Conservation (phyloP, 2,113 vertebrate species). For the Oryzias curvinotus region DNA sequence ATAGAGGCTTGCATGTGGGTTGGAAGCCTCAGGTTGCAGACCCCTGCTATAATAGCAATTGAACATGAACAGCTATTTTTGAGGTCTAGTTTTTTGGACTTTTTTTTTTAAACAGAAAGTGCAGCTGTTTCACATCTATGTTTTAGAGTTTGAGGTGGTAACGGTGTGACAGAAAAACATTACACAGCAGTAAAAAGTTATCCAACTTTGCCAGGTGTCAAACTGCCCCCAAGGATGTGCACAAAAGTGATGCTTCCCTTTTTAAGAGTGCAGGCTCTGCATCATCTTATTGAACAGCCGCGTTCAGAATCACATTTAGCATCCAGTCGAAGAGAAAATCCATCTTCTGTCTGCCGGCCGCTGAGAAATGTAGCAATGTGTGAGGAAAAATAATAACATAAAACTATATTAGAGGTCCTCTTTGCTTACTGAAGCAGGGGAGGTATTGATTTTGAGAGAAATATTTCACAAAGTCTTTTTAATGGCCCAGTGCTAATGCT, state of each 20-base stretch:
- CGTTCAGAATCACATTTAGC: conserved; percentile 72
- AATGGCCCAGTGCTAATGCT: conserved; percentile 58
- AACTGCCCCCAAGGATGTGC: conserved; percentile 32
- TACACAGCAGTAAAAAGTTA: conserved; percentile 16
- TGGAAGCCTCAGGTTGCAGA: too few relatives aligned
- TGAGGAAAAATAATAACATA: conserved; percentile 73
- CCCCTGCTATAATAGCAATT: too few relatives aligned
- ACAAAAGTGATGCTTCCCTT: conserved; percentile 34
- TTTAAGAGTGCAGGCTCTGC: conserved; percentile 46
- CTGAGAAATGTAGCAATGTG: conserved; percentile 71
- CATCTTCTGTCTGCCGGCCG: conserved; percentile 59
- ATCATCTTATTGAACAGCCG: conserved; percentile 64
- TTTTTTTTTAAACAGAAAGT: too few relatives aligned
- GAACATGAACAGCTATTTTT: too few relatives aligned
- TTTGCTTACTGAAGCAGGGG: conserved; percentile 64
- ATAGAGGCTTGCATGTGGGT: too few relatives aligned
- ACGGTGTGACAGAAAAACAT: not conserved
- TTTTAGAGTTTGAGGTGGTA: conserved; percentile 2
- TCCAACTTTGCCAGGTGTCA: conserved; percentile 34
- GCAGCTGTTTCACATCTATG: not conserved
- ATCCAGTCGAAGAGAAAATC: conserved; percentile 64
- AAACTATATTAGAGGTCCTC: conserved; percentile 75
- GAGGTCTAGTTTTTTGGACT: too few relatives aligned
- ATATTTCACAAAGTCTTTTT: conserved; percentile 69
- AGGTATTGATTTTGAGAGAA: conserved; percentile 77